Percentiles rank a stretch among this genome's conserved stretches.
Conservation (phyloP, 2,113 vertebrate genomes). For the Etheostoma spectabile region DNA sequence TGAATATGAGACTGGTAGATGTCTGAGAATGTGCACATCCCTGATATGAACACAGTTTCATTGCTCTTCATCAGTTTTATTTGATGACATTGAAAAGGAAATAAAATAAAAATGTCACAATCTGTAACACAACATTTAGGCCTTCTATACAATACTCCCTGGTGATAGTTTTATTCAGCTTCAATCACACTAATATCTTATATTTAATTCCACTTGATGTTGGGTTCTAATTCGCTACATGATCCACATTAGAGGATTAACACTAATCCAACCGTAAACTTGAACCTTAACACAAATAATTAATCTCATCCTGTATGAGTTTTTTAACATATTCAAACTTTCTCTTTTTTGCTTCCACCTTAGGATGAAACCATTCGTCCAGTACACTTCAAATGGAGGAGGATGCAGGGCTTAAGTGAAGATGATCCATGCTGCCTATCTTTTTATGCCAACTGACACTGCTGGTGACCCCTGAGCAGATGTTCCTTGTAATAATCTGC, state of each 20-base stretch:
- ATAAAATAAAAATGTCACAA: slow-evolving; percentile 12
- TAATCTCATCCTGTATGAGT: slow-evolving; percentile 52
- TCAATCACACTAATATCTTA: slow-evolving; percentile 11
- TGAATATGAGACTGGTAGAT: slow-evolving; percentile 47
- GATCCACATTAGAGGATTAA: slow-evolving; percentile 64
- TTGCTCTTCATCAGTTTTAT: too few species aligned
- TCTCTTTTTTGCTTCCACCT: slow-evolving; percentile 17
- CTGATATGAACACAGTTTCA: slow-evolving; percentile 35
- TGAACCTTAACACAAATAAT: slow-evolving; percentile 51
- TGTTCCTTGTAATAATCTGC: slow-evolving; percentile 86
- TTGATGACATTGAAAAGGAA: slow-evolving; percentile 28
- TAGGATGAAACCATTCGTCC: slow-evolving; percentile 54
- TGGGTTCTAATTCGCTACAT: slow-evolving; percentile 40
- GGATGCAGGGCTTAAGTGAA: slow-evolving; percentile 71
- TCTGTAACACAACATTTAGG: slow-evolving; percentile 16
- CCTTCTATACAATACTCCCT: neutral
- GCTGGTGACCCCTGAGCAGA: slow-evolving; percentile 85
- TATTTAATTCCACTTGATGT: slow-evolving; percentile 30
- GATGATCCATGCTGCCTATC: slow-evolving; percentile 77
- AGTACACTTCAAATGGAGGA: slow-evolving; percentile 68
- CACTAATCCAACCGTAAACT: slow-evolving; percentile 55
- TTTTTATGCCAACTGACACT: slow-evolving; percentile 82
- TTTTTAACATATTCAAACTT: slow-evolving; percentile 55
- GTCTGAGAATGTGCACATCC: slow-evolving; percentile 9
- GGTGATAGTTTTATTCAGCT: slow-evolving; percentile 20